phyloP scores from a whole-genome alignment of 53 echinoderm and acorn worm species.

The Temnopleurus reevesii region DNA sequence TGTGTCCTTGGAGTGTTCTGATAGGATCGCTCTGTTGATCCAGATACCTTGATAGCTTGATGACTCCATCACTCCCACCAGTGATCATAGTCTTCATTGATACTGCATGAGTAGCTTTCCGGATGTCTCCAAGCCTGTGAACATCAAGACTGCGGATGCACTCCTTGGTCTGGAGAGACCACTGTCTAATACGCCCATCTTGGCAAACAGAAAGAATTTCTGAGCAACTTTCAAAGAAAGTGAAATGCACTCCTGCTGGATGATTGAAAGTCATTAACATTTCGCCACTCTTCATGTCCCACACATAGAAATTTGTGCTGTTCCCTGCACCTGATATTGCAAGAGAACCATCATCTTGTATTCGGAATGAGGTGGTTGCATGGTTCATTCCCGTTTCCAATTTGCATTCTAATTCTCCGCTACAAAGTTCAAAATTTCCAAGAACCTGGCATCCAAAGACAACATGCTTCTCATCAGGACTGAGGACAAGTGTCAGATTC shows the following conservation, averaged over 20 bases:
- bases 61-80: conserved; percentile 59
- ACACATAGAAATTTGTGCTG: conserved; percentile 61
- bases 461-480: conserved; percentile 60
- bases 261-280: conserved; percentile 40
- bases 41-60: conserved; percentile 47
- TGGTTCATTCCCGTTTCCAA: conserved; percentile 58
- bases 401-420: conserved; percentile 64
- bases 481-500: conserved; percentile 50
- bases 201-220: conserved; percentile 57
- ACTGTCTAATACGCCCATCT: conserved; percentile 69
- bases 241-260: conserved; percentile 38
- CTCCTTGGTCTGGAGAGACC: conserved; percentile 64
- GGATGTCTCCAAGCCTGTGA: conserved; percentile 49
- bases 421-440: conserved; percentile 66
- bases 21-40: background rate
- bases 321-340: conserved; percentile 63
- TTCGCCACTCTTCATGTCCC: conserved; percentile 60
- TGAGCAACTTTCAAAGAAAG: background rate
- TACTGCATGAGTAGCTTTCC: background rate
- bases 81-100: conserved; percentile 34
- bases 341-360: background rate
- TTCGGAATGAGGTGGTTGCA: conserved; percentile 59
- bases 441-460: conserved; percentile 69
- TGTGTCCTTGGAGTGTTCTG: conserved; percentile 10
- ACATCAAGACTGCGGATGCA: conserved; percentile 51